phyloP scores from a whole-genome alignment of 2,113 vertebrate genomes.

The Mionectes macconnelli region DNA sequence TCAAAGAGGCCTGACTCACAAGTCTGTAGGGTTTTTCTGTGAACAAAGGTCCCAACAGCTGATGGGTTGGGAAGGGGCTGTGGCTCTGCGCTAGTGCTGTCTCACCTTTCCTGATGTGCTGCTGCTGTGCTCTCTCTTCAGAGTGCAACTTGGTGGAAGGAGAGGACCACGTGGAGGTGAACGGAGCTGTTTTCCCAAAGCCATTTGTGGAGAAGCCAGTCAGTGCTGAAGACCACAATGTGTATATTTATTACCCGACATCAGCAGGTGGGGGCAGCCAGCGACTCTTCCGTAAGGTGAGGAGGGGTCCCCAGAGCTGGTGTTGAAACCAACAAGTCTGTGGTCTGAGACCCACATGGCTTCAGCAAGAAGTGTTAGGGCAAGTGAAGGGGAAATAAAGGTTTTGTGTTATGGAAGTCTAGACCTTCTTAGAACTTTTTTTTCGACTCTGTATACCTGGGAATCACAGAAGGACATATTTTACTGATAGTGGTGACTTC shows the following conservation, averaged over 20 bases:
- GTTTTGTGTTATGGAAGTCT: not conserved
- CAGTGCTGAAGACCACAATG: constrained; percentile 97
- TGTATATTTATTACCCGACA: constrained; percentile 98
- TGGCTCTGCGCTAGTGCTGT: not conserved
- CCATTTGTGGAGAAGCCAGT: constrained; percentile 99
- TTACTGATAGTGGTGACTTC: not conserved
- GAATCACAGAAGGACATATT: not conserved
- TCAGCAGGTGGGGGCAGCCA: constrained; percentile 97
- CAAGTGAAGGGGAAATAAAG: not conserved
- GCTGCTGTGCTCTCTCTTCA: constrained; percentile 59
- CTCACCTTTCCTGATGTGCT: not conserved
- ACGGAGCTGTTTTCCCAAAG: constrained; percentile 94
- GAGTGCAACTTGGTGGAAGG: constrained; percentile 95
- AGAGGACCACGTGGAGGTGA: constrained; percentile 97
- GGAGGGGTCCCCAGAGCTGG: not conserved
- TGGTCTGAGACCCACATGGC: not conserved
- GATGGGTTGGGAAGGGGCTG: not conserved
- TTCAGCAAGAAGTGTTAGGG: not conserved
- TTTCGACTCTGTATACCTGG: not conserved
- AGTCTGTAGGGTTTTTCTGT: not conserved
- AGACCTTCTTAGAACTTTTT: not conserved
- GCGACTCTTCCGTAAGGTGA: constrained; percentile 96
- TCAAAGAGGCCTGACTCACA: not conserved
- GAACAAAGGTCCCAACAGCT: not conserved
- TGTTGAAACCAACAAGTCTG: not conserved